These are phyloP conservation scores for Leuciscus waleckii DNA, from an alignment of 2,797 vertebrate species.

Conservation along the genomic window DNA sequence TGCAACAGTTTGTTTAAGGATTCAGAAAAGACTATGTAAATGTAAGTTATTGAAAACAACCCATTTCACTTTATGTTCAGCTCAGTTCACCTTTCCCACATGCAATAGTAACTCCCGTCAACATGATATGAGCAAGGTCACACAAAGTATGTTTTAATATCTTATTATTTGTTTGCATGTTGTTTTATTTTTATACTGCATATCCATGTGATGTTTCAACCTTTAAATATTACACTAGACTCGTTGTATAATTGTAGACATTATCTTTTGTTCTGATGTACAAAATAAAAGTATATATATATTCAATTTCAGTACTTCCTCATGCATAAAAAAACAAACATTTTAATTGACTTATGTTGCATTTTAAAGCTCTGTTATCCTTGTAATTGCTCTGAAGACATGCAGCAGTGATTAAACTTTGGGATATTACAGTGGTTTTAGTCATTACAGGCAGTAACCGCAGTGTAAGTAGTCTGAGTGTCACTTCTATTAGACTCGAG, in stretches of 20 bases:
- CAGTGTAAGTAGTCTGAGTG: neutral
- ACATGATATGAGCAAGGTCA: neutral
- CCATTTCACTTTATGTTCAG: neutral
- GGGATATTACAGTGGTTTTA: neutral
- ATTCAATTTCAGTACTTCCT: neutral
- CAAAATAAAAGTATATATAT: neutral
- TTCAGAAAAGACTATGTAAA: neutral
- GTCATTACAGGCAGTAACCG: slow-evolving; percentile 1
- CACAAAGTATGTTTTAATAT: neutral
- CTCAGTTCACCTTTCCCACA: neutral
- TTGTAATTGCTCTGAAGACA: neutral
- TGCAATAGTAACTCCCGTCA: neutral
- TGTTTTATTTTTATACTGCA: slow-evolving; percentile 29
- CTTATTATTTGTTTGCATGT: neutral
- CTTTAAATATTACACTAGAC: slow-evolving; percentile 5
- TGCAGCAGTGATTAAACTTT: neutral
- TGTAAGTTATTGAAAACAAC: neutral
- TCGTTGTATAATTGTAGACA: neutral
- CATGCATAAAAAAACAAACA: neutral
- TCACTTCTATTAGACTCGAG: slow-evolving; percentile 4
- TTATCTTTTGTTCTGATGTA: neutral
- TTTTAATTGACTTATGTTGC: neutral
- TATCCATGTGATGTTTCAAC: neutral
- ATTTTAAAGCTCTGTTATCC: neutral
- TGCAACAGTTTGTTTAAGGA: neutral